phyloP scores from a whole-genome alignment of 2,888 invertebrate species.

The Beris morrisii region DNA sequence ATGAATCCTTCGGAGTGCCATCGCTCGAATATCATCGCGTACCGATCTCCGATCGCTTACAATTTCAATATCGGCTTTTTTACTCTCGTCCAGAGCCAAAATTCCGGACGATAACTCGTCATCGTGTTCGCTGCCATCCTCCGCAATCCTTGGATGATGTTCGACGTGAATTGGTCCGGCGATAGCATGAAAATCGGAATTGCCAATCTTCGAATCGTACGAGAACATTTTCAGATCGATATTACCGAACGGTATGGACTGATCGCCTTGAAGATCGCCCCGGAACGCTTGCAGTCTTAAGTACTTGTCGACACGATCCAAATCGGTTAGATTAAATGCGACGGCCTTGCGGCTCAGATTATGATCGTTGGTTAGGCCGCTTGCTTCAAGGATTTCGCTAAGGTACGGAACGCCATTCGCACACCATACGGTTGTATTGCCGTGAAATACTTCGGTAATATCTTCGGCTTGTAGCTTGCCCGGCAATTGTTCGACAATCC shows the following conservation, averaged over 20 bases:
- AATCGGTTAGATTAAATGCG: slow-evolving; percentile 47
- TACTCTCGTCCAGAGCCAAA: slow-evolving; percentile 13
- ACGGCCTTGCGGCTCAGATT: slow-evolving; percentile 45
- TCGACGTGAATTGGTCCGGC: slow-evolving; percentile 50
- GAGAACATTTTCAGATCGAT: slow-evolving; percentile 55
- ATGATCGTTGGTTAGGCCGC: slow-evolving; percentile 46
- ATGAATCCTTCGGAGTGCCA: slow-evolving; percentile 45
- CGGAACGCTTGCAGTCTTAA: slow-evolving; percentile 52
- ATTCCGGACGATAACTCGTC: slow-evolving; percentile 29
- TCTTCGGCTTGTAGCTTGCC: slow-evolving; percentile 61
- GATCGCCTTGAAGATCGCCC: slow-evolving; percentile 53
- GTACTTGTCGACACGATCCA: slow-evolving; percentile 52
- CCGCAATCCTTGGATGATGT: slow-evolving; percentile 28
- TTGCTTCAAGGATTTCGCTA: slow-evolving; percentile 48
- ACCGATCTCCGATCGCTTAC: slow-evolving; percentile 52
- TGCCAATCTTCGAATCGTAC: slow-evolving; percentile 49
- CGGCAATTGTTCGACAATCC: slow-evolving; percentile 79
- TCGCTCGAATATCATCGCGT: slow-evolving; percentile 52
- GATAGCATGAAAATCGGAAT: slow-evolving; percentile 53
- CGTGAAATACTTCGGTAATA: slow-evolving; percentile 30
- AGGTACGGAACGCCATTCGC: slow-evolving; percentile 57
- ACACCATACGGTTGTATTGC: slow-evolving; percentile 69
- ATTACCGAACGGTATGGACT: slow-evolving; percentile 54
- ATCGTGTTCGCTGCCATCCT: slow-evolving; percentile 43
- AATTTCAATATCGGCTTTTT: slow-evolving; percentile 48